A percentile compares a stretch with the other conserved stretches of the same genome.
phyloP scores from a whole-genome alignment of 2,888 invertebrate genomes.

The Drosophila anomalata region DNA sequence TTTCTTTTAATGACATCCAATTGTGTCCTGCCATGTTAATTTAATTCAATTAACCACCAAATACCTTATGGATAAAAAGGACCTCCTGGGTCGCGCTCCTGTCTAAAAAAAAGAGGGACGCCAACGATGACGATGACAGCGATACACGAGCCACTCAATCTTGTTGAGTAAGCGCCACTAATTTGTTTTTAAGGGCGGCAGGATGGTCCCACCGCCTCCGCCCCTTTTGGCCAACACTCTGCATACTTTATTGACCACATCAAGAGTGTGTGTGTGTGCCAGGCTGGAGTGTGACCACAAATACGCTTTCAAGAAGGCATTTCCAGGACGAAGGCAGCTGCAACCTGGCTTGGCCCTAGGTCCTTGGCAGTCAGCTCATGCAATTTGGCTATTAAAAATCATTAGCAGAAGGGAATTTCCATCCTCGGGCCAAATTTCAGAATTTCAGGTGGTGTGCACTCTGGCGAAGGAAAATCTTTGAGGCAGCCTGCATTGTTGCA shows the following conservation, averaged over 20 bases:
- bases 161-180: slow-evolving; percentile 78
- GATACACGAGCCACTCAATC: slow-evolving; percentile 69
- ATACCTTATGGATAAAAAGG: neutral
- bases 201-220: slow-evolving; percentile 15
- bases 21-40: neutral
- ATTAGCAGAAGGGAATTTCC: slow-evolving; percentile 68
- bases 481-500: slow-evolving; percentile 33
- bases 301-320: slow-evolving; percentile 59
- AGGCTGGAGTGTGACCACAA: slow-evolving; percentile 52
- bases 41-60: neutral
- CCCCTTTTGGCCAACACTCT: slow-evolving; percentile 25
- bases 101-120: neutral
- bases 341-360: slow-evolving; percentile 11
- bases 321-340: slow-evolving; percentile 40
- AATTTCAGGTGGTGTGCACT: slow-evolving; percentile 33
- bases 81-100: slow-evolving; percentile 1
- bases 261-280: slow-evolving; percentile 35
- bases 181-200: slow-evolving; percentile 67
- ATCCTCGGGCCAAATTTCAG: slow-evolving; percentile 20
- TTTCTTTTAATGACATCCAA: neutral
- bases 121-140: slow-evolving; percentile 55
- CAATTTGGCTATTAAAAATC: slow-evolving; percentile 77
- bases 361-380: slow-evolving; percentile 50
- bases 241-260: slow-evolving; percentile 75
- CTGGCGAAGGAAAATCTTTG: slow-evolving; percentile 1